A percentile compares a stretch with the other conserved stretches of the same genome.
Evolutionary conservation across 1,140 invertebrate genomes (phyloP).

Genomic region (Drosophila bocki): DNA sequence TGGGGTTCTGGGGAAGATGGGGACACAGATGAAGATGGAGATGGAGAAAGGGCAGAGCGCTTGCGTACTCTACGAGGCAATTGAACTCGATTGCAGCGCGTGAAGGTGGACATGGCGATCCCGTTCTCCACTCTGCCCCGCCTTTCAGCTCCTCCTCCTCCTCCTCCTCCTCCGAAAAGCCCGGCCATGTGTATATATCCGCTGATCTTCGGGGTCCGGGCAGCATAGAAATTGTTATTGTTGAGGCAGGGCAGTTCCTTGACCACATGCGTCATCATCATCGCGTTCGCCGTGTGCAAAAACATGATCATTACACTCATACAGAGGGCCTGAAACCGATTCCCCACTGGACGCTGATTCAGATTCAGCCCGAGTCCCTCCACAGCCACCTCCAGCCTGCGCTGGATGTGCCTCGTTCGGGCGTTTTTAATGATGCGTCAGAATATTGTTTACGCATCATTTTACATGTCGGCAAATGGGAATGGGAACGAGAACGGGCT

Average conservation of each 20-base stretch:
- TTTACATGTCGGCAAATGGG: constrained; percentile 81
- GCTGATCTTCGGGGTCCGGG: constrained; percentile 36
- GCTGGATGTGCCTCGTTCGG: constrained; percentile 65
- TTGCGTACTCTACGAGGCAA: constrained; percentile 70
- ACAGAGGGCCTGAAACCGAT: constrained; percentile 40
- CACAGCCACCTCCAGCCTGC: background rate
- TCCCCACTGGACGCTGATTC: constrained; percentile 62
- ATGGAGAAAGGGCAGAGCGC: constrained; percentile 52
- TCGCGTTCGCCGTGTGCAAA: constrained; percentile 71
- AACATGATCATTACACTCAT: constrained; percentile 59
- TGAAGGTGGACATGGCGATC: constrained; percentile 76
- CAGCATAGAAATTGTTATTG: constrained; percentile 78
- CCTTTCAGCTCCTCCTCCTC: background rate
- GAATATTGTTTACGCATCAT: constrained; percentile 83
- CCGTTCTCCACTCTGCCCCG: constrained; percentile 35
- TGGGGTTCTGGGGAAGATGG: constrained; percentile 28
- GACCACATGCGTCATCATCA: constrained; percentile 77
- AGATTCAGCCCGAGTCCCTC: constrained; percentile 17
- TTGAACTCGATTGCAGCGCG: constrained; percentile 73
- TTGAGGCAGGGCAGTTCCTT: constrained; percentile 72
- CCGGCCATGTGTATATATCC: constrained; percentile 10
- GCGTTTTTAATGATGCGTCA: constrained; percentile 83
- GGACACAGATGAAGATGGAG: constrained; percentile 50
- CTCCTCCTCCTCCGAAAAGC: background rate
- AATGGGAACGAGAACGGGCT: constrained; percentile 1